Evolutionary conservation across 2,888 invertebrate genomes (phyloP).

Genomic region (Alloscopus bannaensis): DNA sequence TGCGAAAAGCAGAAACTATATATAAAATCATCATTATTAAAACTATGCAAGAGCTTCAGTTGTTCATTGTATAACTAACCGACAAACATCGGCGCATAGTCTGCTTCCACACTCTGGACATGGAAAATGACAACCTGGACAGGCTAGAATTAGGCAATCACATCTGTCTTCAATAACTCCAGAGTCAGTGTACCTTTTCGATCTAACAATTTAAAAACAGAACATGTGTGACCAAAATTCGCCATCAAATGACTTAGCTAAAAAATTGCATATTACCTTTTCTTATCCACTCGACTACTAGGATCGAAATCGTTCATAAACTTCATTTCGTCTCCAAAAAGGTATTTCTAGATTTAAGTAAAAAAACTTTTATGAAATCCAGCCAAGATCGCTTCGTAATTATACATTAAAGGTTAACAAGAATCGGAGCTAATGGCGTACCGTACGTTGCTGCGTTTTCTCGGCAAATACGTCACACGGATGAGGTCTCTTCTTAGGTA

Average conservation of each 20-base stretch:
- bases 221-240: not conserved
- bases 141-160: constrained; percentile 87
- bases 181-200: constrained; percentile 30
- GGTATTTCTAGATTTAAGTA: not conserved
- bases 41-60: not conserved
- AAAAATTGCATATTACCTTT: constrained; percentile 31
- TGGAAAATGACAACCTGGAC: constrained; percentile 90
- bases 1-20: no score
- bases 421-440: no score
- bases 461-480: no score
- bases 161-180: constrained; percentile 81
- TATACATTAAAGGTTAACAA: no score
- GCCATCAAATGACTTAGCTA: not conserved
- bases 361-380: no score
- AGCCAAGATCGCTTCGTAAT: no score
- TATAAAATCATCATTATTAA: constrained; percentile 12
- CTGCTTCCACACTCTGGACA: constrained; percentile 84
- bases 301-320: constrained; percentile 66
- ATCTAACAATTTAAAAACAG: constrained; percentile 18
- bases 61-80: constrained; percentile 76
- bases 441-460: no score
- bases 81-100: constrained; percentile 89
- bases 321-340: constrained; percentile 58
- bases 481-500: no score
- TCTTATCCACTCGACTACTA: constrained; percentile 43